A percentile compares a stretch with the other conserved stretches of the same genome.
phyloP scores from a whole-genome alignment of 2,113 vertebrate genomes.

The Labeo rohita region DNA sequence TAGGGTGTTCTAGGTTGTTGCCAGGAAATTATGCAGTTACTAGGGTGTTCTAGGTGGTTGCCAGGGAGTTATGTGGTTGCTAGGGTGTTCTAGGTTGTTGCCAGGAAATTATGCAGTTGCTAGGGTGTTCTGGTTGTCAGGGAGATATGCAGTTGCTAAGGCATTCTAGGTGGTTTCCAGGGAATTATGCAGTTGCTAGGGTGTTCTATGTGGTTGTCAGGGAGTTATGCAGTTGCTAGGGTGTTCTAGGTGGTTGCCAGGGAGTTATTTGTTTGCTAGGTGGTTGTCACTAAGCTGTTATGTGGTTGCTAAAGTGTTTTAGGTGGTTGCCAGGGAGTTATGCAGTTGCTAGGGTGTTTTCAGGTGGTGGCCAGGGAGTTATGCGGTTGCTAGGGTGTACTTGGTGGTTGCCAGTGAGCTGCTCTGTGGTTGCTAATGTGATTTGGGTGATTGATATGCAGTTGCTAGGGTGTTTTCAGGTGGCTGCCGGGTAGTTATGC shows the following conservation, averaged over 20 bases:
- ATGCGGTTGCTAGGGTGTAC: background rate
- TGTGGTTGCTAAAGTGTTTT: too few relatives aligned
- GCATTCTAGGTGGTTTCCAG: background rate
- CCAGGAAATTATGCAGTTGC: background rate
- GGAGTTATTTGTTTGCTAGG: background rate
- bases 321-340: background rate
- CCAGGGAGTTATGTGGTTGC: background rate
- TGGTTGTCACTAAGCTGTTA: background rate
- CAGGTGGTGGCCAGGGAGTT: background rate
- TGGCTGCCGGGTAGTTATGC: too few relatives aligned
- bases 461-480: too few relatives aligned
- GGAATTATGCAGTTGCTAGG: too few relatives aligned
- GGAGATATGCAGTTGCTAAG: background rate
- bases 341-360: background rate
- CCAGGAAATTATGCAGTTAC: background rate
- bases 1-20: background rate
- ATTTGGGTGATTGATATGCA: too few relatives aligned
- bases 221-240: background rate
- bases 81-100: background rate
- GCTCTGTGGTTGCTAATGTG: too few relatives aligned
- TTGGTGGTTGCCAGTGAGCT: background rate
- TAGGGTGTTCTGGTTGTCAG: background rate
- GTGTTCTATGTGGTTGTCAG: background rate
- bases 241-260: background rate
- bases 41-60: background rate